These are phyloP conservation scores for Epizoanthus fatuus DNA, from an alignment of 92 coral and sea anemone genomes.

Conservation along the genomic window DNA sequence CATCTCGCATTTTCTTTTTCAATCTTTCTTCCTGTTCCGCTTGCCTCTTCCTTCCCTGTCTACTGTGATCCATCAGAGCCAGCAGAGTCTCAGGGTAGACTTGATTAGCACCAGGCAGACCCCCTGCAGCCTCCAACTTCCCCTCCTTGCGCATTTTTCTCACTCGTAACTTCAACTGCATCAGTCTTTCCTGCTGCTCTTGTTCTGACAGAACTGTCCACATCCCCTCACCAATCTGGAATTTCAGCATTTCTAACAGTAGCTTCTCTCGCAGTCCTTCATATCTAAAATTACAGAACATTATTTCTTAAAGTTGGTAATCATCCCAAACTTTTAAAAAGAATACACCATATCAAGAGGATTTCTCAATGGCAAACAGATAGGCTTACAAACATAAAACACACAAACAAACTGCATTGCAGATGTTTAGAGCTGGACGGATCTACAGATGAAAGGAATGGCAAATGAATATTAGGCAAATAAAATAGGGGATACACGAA, in stretches of 20 bases:
- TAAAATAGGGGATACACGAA: no score
- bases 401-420: no score
- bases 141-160: constrained; percentile 86
- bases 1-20: constrained; percentile 73
- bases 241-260: constrained; percentile 81
- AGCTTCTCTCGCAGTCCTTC: constrained; percentile 89
- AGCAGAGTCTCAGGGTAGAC: constrained; percentile 67
- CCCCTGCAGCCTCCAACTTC: constrained; percentile 74
- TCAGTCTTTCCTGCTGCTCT: constrained; percentile 89
- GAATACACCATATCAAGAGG: no score
- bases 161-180: constrained; percentile 83
- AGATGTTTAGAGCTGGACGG: no score
- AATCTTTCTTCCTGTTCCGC: constrained; percentile 68
- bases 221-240: constrained; percentile 96
- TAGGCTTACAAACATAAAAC: no score
- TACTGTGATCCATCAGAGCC: constrained; percentile 89
- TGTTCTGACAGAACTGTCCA: constrained; percentile 91
- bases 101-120: constrained; percentile 76
- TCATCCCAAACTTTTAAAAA: no score
- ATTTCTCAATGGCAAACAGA: no score
- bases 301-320: no score
- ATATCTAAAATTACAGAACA: constrained; percentile 63
- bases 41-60: constrained; percentile 69
- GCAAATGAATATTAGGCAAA: no score
- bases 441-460: no score